Conservation (phyloP, 2,888 invertebrate species). For the Melanchra persicariae region DNA sequence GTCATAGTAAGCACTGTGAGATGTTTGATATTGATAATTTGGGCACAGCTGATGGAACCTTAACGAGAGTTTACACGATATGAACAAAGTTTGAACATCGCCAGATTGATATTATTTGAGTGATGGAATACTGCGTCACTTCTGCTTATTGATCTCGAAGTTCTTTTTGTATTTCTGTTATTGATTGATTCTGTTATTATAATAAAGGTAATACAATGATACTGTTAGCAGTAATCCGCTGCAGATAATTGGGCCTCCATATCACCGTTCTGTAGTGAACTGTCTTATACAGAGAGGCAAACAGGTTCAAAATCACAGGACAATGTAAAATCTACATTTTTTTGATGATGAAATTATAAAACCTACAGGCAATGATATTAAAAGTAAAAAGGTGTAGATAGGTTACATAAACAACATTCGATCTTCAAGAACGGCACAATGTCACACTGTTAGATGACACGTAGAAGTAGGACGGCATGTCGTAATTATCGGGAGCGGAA, state of each 20-base stretch:
- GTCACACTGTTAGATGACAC: no score
- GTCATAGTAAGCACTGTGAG: neutral
- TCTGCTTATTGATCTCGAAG: neutral
- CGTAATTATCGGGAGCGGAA: no score
- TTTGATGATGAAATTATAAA: no score
- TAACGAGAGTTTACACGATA: slow-evolving; percentile 17
- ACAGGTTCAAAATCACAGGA: no score
- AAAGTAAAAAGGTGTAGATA: no score
- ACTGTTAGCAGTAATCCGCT: neutral
- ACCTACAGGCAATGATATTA: no score
- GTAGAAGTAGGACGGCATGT: no score
- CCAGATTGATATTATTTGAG: neutral
- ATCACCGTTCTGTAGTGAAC: neutral
- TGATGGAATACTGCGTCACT: neutral
- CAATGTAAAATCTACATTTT: no score
- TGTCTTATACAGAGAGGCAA: no score
- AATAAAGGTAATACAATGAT: no score
- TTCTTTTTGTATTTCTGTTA: neutral
- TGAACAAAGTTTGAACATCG: slow-evolving; percentile 17
- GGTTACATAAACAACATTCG: no score
- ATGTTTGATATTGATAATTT: neutral
- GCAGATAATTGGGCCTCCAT: neutral
- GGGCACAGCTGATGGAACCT: slow-evolving; percentile 6
- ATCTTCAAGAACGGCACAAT: no score
- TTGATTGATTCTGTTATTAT: neutral